Evolutionary conservation across 2,113 vertebrate species (phyloP).

Genomic region (Motacilla tschutschensis): DNA sequence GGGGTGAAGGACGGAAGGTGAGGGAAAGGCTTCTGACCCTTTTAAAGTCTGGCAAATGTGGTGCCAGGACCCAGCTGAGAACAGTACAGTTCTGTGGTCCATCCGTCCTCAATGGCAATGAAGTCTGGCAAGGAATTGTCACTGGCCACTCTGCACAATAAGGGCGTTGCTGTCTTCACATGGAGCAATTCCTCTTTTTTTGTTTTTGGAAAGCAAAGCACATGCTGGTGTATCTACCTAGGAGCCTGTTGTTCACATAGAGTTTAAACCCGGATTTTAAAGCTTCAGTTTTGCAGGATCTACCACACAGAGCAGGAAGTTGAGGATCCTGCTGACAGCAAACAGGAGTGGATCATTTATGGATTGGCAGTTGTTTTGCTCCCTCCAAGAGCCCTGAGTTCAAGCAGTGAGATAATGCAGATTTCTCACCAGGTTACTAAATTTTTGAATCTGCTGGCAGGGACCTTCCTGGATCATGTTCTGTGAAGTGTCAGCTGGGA

Average conservation of each 20-base stretch:
- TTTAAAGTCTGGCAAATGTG: background rate
- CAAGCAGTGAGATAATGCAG: background rate
- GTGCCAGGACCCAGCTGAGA: background rate
- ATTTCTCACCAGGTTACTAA: background rate
- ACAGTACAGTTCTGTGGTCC: background rate
- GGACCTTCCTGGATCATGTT: background rate
- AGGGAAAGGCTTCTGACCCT: background rate
- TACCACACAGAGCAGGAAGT: background rate
- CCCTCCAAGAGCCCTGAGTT: background rate
- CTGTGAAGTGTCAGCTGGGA: background rate
- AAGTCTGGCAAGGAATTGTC: background rate
- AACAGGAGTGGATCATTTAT: background rate
- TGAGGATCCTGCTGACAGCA: background rate
- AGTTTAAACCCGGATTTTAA: background rate
- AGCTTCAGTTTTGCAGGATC: background rate
- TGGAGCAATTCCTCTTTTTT: background rate
- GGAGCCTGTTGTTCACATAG: rapidly evolving
- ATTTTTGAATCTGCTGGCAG: rapidly evolving
- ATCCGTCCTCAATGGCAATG: background rate
- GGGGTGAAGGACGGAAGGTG: background rate
- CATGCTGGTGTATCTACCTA: background rate
- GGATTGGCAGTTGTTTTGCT: background rate
- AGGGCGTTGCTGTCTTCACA: background rate
- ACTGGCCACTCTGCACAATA: no score
- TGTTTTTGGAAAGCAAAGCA: background rate